phyloP scores from a whole-genome alignment of 2,888 invertebrate species.

The Punctoribates punctum region DNA sequence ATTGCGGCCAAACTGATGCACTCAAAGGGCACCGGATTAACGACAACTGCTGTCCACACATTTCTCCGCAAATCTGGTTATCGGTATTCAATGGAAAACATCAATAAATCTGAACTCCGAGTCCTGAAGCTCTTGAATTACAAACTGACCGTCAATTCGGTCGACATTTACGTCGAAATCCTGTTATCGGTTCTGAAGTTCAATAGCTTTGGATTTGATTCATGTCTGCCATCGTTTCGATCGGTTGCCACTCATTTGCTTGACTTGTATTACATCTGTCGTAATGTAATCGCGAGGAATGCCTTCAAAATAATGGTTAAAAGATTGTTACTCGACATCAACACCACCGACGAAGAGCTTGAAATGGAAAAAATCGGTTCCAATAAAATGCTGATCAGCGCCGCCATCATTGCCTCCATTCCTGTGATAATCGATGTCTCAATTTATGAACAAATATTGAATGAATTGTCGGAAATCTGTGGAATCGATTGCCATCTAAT shows the following conservation, averaged over 20 bases:
- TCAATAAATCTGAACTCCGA: background rate
- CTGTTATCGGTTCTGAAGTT: background rate
- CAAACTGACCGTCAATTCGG: background rate
- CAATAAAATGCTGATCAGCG: slow-evolving; percentile 20
- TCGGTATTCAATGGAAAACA: slow-evolving; percentile 5
- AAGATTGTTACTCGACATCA: background rate
- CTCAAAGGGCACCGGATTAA: background rate
- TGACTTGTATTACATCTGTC: slow-evolving; percentile 31
- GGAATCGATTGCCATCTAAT: background rate
- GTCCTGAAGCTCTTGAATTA: slow-evolving; percentile 5
- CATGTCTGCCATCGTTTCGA: background rate
- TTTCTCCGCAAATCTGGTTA: slow-evolving; percentile 20
- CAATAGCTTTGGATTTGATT: background rate
- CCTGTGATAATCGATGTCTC: slow-evolving; percentile 18
- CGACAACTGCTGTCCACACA: background rate
- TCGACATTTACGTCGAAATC: slow-evolving; percentile 4
- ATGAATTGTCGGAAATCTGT: background rate
- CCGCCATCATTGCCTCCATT: slow-evolving; percentile 9
- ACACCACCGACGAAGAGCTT: background rate
- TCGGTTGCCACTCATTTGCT: background rate
- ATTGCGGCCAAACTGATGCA: background rate
- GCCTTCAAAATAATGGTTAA: slow-evolving; percentile 23
- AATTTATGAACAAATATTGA: slow-evolving; percentile 12
- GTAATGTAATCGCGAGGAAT: slow-evolving; percentile 23
- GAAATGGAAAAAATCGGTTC: slow-evolving; percentile 6